Base-by-base conservation (phyloP, 2,113 vertebrate genomes). In the Planiliza haematocheilus region DNA sequence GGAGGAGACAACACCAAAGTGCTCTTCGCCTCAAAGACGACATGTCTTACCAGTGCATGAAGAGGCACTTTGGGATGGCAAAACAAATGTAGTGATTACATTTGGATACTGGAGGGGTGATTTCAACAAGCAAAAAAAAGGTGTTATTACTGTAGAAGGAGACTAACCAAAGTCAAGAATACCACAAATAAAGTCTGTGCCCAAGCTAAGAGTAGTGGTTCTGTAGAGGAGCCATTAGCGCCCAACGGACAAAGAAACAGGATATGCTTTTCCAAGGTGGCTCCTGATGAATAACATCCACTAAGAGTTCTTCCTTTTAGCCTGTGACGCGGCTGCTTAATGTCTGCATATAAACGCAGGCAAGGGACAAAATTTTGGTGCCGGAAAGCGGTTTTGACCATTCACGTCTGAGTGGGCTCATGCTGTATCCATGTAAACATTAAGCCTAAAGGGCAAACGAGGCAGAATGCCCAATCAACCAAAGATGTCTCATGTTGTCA, bases 1-100 rank as follows among this genome's bases (percentile, higher is more conserved):
- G 57, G 16, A 20, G 37, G 46, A 74, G 43, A 63, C 41, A 49
- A 48, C 56, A 67, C 55, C 61, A 56, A 62, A 82, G 79, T 61
- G 68, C 61, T 50, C 39, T 69, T 58, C 16, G 56, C 62, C 37
- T 39, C 39, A 58, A 72, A 68, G 51, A 58, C 16, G 46, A 42
- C n/a, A 72, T 37, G 48, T 66, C 60, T 61, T 42, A 73, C 21
- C 34, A 24, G 49, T 7, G 7, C 13, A 21, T 43, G 53, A 74
- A 71, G 38, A 77, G 53, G 42, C 58, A 69, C 43, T 66, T 20
- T 74, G 64, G 58, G 69, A 30, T 1, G 0, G 1, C 0, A 20
- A 50, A 48, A 42, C 18, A 80, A 41, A 72, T 42, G 46, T 12
- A 20, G 18, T 41, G 73, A 77, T 56, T 74, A 57, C 43, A 61